Percentiles rank a stretch among this genome's conserved stretches.
Evolutionary conservation across 1,140 invertebrate genomes (phyloP).

Genomic region (Protaetia brevitarsis): DNA sequence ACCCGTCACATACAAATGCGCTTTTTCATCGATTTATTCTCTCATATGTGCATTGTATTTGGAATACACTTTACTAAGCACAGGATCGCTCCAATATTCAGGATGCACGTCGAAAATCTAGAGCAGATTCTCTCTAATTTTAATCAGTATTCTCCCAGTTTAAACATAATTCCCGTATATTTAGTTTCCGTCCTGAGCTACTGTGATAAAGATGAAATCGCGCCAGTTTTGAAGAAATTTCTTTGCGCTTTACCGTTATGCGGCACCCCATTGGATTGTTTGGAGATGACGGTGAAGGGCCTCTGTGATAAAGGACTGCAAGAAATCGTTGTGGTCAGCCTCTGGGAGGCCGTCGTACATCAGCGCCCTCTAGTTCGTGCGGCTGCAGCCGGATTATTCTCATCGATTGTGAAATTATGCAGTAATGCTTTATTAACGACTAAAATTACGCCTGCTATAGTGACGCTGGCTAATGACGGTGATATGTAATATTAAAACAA

Average conservation of each 20-base stretch:
- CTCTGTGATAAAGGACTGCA: constrained; percentile 51
- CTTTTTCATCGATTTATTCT: constrained; percentile 50
- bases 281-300: constrained; percentile 54
- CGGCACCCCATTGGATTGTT: constrained; percentile 53
- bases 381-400: constrained; percentile 60
- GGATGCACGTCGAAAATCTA: constrained; percentile 50
- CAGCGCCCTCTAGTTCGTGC: constrained; percentile 58
- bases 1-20: constrained; percentile 43
- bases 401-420: constrained; percentile 56
- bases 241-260: constrained; percentile 55
- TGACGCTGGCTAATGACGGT: constrained; percentile 68
- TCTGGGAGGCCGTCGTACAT: constrained; percentile 72
- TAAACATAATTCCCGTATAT: constrained; percentile 57
- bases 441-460: constrained; percentile 65
- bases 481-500: constrained; percentile 61
- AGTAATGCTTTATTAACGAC: constrained; percentile 58
- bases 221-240: constrained; percentile 49
- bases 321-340: constrained; percentile 56
- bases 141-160: constrained; percentile 48
- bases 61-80: constrained; percentile 50
- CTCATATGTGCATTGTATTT: constrained; percentile 53
- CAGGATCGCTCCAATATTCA: constrained; percentile 54
- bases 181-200: constrained; percentile 51
- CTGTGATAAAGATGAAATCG: constrained; percentile 50
- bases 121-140: constrained; percentile 48